Percentiles rank a stretch among this genome's conserved stretches.
These are phyloP conservation scores for Callinectes sapidus DNA, from an alignment of 2,888 invertebrate species.

Conservation along the genomic window DNA sequence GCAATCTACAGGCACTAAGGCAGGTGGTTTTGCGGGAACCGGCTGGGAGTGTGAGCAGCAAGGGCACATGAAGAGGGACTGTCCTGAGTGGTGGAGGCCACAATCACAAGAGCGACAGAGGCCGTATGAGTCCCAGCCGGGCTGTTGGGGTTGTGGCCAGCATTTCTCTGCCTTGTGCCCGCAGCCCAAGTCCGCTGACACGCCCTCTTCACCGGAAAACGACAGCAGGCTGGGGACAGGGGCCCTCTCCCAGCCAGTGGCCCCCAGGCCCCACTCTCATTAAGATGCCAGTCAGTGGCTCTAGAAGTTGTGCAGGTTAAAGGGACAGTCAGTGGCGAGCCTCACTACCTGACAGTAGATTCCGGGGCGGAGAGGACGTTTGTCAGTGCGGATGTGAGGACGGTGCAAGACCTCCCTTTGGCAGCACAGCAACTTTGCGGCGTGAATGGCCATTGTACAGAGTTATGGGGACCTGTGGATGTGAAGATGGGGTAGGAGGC, in stretches of 20 bases:
- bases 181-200: background rate
- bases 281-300: background rate
- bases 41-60: conserved; percentile 43
- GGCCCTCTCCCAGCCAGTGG: too few relatives aligned
- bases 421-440: background rate
- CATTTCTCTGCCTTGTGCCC: background rate
- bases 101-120: background rate
- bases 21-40: background rate
- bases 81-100: background rate
- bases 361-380: conserved; percentile 31
- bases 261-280: conserved; percentile 6
- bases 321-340: background rate
- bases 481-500: background rate
- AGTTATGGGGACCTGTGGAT: background rate
- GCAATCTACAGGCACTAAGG: background rate
- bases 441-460: background rate
- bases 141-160: background rate
- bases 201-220: background rate
- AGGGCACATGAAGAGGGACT: conserved; percentile 34
- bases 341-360: background rate
- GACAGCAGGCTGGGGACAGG: conserved; percentile 16
- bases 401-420: too few relatives aligned
- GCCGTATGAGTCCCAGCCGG: conserved; percentile 8
- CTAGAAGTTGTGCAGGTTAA: background rate
- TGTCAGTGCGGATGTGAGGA: too few relatives aligned